These are phyloP conservation scores for Tapera naevia DNA, from an alignment of 2,797 vertebrate genomes.

Conservation along the genomic window DNA sequence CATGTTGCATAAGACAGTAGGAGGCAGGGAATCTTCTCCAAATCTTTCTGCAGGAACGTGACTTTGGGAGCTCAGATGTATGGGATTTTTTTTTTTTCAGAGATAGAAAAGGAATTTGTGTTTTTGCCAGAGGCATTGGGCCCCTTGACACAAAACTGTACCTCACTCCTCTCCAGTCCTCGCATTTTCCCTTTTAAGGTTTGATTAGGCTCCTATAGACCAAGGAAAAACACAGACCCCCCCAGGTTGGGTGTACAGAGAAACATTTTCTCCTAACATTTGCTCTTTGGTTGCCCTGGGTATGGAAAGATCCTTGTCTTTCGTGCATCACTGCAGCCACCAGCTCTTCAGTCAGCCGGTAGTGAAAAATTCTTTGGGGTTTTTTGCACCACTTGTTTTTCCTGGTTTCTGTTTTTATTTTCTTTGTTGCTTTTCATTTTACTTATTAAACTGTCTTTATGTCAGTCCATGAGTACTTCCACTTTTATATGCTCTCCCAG, in stretches of 20 bases:
- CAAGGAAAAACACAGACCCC: neutral
- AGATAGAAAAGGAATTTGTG: neutral
- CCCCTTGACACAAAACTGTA: neutral
- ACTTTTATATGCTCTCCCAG: neutral
- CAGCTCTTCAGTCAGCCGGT: neutral
- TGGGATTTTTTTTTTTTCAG: neutral
- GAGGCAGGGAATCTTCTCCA: neutral
- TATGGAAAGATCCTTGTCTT: neutral
- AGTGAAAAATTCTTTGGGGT: neutral
- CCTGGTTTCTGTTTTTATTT: neutral
- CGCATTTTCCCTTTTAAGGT: neutral
- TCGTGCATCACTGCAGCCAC: neutral
- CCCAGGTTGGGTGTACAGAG: neutral
- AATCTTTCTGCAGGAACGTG: neutral
- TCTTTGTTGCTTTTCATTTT: neutral
- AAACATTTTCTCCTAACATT: neutral
- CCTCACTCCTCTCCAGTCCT: accelerated
- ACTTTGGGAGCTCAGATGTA: neutral
- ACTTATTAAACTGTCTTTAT: neutral
- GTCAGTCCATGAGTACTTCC: neutral
- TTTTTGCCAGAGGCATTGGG: neutral
- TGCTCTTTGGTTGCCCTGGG: neutral
- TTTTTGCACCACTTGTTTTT: neutral
- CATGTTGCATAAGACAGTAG: neutral
- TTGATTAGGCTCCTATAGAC: neutral